These are phyloP conservation scores for Ctenoplectra terminalis DNA, from an alignment of 1,140 invertebrate genomes.

Conservation along the genomic window DNA sequence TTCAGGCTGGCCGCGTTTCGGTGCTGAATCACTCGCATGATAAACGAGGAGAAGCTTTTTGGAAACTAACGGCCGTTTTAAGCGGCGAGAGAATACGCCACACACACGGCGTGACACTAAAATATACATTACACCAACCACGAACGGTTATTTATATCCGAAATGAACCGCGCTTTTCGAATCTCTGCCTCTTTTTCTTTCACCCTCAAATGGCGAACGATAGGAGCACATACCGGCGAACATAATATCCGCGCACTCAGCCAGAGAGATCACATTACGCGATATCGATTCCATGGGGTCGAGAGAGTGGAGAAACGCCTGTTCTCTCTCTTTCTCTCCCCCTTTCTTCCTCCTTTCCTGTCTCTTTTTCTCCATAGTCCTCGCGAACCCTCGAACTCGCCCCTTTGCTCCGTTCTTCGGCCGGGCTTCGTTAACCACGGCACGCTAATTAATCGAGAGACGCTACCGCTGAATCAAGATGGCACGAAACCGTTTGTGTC, in stretches of 20 bases:
- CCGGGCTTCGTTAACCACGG: conserved; percentile 68
- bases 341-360: too few species aligned
- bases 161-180: conserved; percentile 18
- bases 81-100: conserved; percentile 24
- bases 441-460: conserved; percentile 73
- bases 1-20: conserved; percentile 18
- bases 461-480: conserved; percentile 60
- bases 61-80: conserved; percentile 30
- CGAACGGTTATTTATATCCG: conserved; percentile 33
- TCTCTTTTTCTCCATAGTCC: not conserved
- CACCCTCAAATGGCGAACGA: not conserved
- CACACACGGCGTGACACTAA: conserved; percentile 28
- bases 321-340: not conserved
- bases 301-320: not conserved
- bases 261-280: conserved; percentile 65
- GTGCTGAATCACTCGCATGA: conserved; percentile 49
- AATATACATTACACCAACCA: conserved; percentile 20
- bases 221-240: conserved; percentile 17
- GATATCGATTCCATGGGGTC: conserved; percentile 67
- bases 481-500: conserved; percentile 43
- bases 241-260: conserved; percentile 59
- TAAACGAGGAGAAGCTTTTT: conserved; percentile 48
- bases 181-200: not conserved
- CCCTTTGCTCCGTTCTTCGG: conserved; percentile 31
- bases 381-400: not conserved